These are phyloP conservation scores for Heptranchias perlo DNA, from an alignment of 2,113 vertebrate species.

Conservation along the genomic window DNA sequence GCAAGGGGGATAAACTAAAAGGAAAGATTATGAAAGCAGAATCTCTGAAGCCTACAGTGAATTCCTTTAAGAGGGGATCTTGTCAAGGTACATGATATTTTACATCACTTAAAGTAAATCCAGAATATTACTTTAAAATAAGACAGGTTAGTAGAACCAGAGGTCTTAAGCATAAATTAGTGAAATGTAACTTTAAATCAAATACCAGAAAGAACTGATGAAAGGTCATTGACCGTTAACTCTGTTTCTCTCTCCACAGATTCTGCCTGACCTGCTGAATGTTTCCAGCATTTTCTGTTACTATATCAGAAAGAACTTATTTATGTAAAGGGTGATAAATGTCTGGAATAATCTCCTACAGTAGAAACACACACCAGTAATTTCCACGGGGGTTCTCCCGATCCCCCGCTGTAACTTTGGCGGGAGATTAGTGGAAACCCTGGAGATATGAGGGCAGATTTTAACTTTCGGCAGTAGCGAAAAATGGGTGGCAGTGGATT, in stretches of 20 bases:
- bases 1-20: not conserved
- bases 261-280: not conserved
- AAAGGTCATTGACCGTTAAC: not conserved
- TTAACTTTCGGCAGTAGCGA: not conserved
- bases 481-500: not conserved
- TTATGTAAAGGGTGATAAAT: not conserved
- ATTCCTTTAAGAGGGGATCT: not conserved
- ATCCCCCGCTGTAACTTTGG: not conserved
- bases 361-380: not conserved
- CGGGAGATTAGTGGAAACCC: no score
- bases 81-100: not conserved
- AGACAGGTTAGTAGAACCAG: not conserved
- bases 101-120: not conserved
- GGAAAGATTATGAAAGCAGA: not conserved
- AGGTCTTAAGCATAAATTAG: not conserved
- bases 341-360: not conserved
- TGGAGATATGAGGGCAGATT: not conserved
- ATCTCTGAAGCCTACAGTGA: not conserved
- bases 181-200: not conserved
- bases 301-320: not conserved
- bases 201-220: not conserved
- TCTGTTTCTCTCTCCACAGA: not conserved
- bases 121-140: not conserved
- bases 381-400: not conserved
- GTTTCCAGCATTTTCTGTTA: not conserved